phyloP scores from a whole-genome alignment of 2,797 vertebrate species.

The Poeciliopsis turneri region DNA sequence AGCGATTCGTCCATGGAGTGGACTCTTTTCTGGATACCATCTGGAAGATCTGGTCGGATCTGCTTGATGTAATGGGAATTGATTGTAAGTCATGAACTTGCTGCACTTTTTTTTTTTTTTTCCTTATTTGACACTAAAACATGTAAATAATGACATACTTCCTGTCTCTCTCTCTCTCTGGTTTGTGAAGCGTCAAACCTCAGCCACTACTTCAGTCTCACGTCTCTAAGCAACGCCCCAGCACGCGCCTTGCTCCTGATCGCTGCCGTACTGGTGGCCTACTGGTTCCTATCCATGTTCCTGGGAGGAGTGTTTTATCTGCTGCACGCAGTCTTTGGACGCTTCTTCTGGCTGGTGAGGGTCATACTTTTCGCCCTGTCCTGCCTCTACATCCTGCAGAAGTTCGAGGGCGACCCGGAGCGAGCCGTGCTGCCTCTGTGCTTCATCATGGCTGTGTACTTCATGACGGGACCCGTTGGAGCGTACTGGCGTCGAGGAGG shows the following conservation, averaged over 20 bases:
- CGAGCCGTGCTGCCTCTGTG: constrained; percentile 90
- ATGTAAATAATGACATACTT: not conserved
- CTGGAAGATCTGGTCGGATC: constrained; percentile 94
- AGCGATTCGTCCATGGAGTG: constrained; percentile 94
- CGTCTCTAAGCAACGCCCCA: constrained; percentile 88
- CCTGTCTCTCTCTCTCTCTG: constrained; percentile 10
- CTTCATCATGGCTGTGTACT: constrained; percentile 93
- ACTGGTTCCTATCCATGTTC: constrained; percentile 93
- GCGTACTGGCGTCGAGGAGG: constrained; percentile 88
- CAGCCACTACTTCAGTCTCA: constrained; percentile 92
- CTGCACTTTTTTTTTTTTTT: not conserved
- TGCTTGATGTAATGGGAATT: constrained; percentile 95
- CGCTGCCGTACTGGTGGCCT: constrained; percentile 87
- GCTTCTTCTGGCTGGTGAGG: constrained; percentile 92
- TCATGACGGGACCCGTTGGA: constrained; percentile 94
- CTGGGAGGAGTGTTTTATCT: constrained; percentile 92
- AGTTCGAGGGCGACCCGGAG: constrained; percentile 94
- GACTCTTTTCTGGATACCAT: constrained; percentile 90
- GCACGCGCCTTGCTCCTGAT: constrained; percentile 89
- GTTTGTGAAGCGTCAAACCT: constrained; percentile 79
- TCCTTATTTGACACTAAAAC: not conserved
- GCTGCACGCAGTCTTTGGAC: constrained; percentile 90
- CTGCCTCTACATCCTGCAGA: constrained; percentile 97
- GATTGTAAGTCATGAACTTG: constrained; percentile 83
- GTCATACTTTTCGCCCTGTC: constrained; percentile 91